Percentiles rank a stretch among this genome's conserved stretches.
Conservation (phyloP, 1,140 invertebrate species). For the Paraescarpia echinospica region DNA sequence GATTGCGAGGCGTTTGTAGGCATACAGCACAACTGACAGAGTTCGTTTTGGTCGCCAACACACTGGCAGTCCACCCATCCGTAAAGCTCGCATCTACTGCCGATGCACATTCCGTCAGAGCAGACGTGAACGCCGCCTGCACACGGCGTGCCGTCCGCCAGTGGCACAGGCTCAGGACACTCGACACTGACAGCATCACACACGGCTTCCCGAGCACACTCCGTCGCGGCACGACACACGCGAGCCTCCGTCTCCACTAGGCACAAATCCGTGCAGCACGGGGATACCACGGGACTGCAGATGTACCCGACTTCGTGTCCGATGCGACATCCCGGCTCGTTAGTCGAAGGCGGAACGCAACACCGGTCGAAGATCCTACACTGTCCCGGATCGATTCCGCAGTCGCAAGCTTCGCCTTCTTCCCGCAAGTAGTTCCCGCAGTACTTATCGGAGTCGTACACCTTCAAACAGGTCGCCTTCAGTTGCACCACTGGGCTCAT, state of each 20-base stretch:
- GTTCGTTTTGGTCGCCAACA: background rate
- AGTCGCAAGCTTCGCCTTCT: background rate
- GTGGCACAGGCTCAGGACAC: background rate
- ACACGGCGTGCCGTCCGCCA: background rate
- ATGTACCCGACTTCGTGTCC: background rate
- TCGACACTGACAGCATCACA: background rate
- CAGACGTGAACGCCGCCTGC: background rate
- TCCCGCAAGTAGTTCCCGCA: background rate
- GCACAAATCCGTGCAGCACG: background rate
- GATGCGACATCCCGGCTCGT: background rate
- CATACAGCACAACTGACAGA: background rate
- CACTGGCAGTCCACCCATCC: background rate
- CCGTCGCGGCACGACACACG: background rate
- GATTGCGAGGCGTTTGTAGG: background rate
- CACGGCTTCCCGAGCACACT: background rate
- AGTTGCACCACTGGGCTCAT: background rate
- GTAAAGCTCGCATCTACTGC: background rate
- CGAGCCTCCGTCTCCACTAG: background rate
- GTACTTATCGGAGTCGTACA: background rate
- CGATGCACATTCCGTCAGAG: background rate
- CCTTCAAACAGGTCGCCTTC: background rate
- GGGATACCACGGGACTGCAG: background rate
- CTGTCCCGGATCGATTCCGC: background rate
- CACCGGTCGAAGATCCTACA: background rate
- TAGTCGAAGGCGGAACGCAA: background rate